phyloP scores from a whole-genome alignment of 2,797 vertebrate genomes.

The Oreochromis grahami region DNA sequence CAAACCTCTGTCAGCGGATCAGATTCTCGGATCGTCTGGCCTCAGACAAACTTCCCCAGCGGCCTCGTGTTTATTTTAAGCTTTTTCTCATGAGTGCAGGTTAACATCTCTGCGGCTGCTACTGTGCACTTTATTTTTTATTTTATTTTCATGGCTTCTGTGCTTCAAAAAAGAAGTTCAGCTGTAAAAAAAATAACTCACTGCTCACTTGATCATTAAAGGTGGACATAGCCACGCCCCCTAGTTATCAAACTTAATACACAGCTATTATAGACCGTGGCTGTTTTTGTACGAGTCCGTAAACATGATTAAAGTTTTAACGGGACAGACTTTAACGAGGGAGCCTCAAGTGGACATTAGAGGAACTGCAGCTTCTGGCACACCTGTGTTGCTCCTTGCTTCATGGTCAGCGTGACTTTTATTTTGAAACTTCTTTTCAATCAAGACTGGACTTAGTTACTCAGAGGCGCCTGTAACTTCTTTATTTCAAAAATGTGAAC shows the following conservation, averaged over 20 bases:
- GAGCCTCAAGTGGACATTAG: neutral
- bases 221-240: neutral
- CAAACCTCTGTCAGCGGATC: neutral
- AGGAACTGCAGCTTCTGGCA: neutral
- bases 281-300: neutral
- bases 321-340: rapidly evolving
- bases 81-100: neutral
- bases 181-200: neutral
- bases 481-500: neutral
- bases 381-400: rapidly evolving
- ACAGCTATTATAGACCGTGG: neutral
- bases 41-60: neutral
- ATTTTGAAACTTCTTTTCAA: neutral
- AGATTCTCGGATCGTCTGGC: neutral
- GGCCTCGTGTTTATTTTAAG: neutral
- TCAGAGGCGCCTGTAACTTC: neutral
- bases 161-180: neutral
- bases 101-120: rapidly evolving
- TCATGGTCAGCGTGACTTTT: neutral
- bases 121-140: neutral
- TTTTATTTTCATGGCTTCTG: neutral
- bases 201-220: neutral
- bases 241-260: neutral
- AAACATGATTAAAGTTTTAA: neutral
- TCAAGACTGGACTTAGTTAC: too few relatives aligned